Evolutionary conservation across 2,797 vertebrate genomes (phyloP).

Genomic region (Vultur gryphus): DNA sequence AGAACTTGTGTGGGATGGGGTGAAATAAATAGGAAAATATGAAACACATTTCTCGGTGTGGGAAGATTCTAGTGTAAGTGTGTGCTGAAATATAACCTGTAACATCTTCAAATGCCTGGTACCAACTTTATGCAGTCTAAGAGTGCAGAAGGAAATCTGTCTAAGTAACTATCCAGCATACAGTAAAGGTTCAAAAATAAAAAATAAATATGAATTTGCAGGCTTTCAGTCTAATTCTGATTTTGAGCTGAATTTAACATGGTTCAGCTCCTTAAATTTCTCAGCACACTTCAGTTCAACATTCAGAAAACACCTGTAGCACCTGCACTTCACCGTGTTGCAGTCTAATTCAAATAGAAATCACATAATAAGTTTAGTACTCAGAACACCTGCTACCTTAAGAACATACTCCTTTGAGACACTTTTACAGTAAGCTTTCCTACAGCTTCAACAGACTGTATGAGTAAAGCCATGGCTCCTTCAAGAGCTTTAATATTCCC

Average conservation of each 20-base stretch:
- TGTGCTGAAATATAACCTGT: neutral
- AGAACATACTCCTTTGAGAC: neutral
- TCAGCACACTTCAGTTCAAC: neutral
- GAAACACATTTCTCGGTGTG: neutral
- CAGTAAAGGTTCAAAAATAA: neutral
- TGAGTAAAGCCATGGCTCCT: neutral
- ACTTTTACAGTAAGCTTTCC: neutral
- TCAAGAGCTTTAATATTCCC: neutral
- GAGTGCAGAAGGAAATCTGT: neutral
- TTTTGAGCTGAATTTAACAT: neutral
- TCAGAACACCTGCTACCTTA: neutral
- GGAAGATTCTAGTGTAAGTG: neutral
- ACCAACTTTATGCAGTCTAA: neutral
- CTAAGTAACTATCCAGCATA: neutral
- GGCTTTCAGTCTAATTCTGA: neutral
- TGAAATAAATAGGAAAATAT: neutral
- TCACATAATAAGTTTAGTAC: neutral
- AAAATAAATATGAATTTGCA: neutral
- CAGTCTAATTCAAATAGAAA: neutral
- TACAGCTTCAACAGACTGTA: neutral
- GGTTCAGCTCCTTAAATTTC: neutral
- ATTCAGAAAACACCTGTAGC: neutral
- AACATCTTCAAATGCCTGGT: neutral
- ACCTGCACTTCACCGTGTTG: neutral
- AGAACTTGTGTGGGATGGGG: neutral